Base-by-base conservation (phyloP, 2,113 vertebrate species). In the Lophura nycthemera region DNA sequence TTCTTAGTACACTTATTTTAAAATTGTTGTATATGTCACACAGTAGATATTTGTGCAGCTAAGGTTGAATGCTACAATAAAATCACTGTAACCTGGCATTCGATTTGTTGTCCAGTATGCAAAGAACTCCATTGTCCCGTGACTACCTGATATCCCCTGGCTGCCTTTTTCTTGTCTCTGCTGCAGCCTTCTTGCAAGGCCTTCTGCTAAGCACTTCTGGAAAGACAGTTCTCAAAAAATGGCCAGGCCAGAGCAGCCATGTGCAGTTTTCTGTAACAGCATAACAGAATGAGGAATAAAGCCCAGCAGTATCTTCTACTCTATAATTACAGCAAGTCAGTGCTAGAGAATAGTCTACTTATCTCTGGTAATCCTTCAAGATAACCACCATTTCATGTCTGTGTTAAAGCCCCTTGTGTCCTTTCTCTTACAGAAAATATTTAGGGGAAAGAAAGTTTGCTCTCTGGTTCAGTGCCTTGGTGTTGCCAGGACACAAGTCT, bases 401-500 rank as follows among this genome's bases (percentile, higher is more conserved):
- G 14, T 32, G 20, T 60, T n/a, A 13, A 70, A 66, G 24, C 38
- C 40, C 60, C 45, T 67, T 27, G 1, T 83, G 34, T 88, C 73
- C 32, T 63, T 82, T 80, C 8, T 15, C 29, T 78, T 54, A 48
- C 16, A 59, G 61, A 86, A 92, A 43, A 65, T 15, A 12, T 52
- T 86, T 38, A 47, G 59, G 38, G 25, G 32, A 71, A 88, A 65
- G 42, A 36, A 81, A 67, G 60, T 72, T 74, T 93, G 80, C 61
- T 78, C 57, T 94, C 76, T 86, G 65, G 17, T 92, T 90, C 88
- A 65, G 40, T 72, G 43, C 88, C 75, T 92, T 70, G 72, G 29
- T 74, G 87, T 95, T 95, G 82, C 94, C 78, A 67, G 92, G 84
- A 89, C 91, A 73, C 92, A 50, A 47, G 85, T 32, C 89, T 52